Percentiles rank a stretch among this genome's conserved stretches.
Evolutionary conservation across 2,888 invertebrate species (phyloP).

Genomic region (Rotaria magnacalcarata): DNA sequence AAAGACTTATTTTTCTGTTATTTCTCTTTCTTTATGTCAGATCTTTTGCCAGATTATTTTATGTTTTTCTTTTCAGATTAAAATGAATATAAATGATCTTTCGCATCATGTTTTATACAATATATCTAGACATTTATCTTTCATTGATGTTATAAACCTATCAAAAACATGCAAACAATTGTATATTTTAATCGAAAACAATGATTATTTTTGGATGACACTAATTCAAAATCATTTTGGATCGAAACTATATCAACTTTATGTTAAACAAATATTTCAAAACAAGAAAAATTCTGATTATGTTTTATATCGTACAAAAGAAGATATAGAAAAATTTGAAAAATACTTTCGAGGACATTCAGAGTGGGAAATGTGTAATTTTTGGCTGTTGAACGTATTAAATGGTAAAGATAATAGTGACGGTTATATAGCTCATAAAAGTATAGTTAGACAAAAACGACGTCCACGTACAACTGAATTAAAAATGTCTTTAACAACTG

Average conservation of each 20-base stretch:
- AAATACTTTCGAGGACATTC: not conserved
- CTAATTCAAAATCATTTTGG: not conserved
- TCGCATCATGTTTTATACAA: not conserved
- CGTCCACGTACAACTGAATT: not conserved
- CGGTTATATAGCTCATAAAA: not conserved
- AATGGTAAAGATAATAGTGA: not conserved
- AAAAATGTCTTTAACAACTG: not conserved
- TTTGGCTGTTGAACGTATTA: not conserved
- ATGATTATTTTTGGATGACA: not conserved
- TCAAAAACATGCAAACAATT: slow-evolving; percentile 7
- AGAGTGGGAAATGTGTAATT: not conserved
- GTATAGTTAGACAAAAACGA: not conserved
- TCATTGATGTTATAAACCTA: not conserved
- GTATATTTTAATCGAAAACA: not conserved
- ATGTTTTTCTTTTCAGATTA: too few relatives aligned
- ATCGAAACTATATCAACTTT: not conserved
- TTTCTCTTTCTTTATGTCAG: too few relatives aligned
- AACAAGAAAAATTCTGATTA: not conserved
- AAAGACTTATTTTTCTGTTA: too few relatives aligned
- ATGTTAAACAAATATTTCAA: not conserved
- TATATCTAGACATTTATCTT: not conserved
- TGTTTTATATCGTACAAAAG: not conserved
- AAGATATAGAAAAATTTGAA: not conserved
- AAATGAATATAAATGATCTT: too few relatives aligned
- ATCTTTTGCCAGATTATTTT: too few relatives aligned